phyloP scores from a whole-genome alignment of 2,888 invertebrate genomes.

The Cataglyphis rosenhaueri region DNA sequence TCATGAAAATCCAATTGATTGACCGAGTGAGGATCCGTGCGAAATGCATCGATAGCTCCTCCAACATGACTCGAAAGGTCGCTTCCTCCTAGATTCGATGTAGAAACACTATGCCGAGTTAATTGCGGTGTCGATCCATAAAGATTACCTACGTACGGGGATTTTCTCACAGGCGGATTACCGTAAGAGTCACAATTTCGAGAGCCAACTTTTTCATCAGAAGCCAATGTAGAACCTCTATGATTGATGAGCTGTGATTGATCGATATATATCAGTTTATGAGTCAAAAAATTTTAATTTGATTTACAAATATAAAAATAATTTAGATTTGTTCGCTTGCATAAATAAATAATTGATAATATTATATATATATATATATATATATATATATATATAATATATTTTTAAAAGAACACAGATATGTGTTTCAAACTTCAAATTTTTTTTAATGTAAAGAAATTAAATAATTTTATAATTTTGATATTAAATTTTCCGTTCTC shows the following conservation, averaged over 20 bases:
- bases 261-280: neutral
- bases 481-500: neutral
- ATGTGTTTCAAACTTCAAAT: neutral
- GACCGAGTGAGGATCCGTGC: conserved; percentile 53
- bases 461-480: neutral
- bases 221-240: conserved; percentile 57
- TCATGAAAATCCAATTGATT: conserved; percentile 66
- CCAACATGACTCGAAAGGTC: conserved; percentile 6
- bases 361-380: neutral
- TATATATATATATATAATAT: neutral
- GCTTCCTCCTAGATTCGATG: conserved; percentile 28
- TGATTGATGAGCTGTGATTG: conserved; percentile 45
- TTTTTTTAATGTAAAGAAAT: neutral
- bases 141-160: conserved; percentile 31
- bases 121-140: conserved; percentile 68
- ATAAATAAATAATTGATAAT: neutral
- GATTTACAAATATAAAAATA: neutral
- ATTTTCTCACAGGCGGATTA: conserved; percentile 52
- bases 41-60: conserved; percentile 47
- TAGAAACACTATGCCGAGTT: conserved; percentile 44
- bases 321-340: neutral
- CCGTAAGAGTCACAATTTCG: conserved; percentile 57
- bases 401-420: neutral
- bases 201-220: conserved; percentile 56
- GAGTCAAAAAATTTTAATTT: neutral